Percentiles rank a stretch among this genome's conserved stretches.
phyloP scores from a whole-genome alignment of 2,888 invertebrate genomes.

The Cryptus armator region DNA sequence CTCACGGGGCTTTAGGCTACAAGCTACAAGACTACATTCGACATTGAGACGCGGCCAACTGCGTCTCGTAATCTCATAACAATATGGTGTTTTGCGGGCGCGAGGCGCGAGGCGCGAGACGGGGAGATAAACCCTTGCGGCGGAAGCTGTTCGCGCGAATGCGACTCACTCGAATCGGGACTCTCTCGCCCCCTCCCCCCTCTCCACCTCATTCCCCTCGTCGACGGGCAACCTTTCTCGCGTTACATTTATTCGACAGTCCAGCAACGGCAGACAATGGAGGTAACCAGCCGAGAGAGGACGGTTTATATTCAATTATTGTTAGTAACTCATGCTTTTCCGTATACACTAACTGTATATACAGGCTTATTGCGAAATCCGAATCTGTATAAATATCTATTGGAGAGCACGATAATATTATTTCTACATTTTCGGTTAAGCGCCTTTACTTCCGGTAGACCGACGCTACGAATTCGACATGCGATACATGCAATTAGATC shows the following conservation, averaged over 20 bases:
- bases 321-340: not conserved
- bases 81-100: constrained; percentile 84
- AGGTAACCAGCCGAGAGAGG: constrained; percentile 40
- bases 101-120: constrained; percentile 82
- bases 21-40: constrained; percentile 69
- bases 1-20: constrained; percentile 74
- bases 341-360: not conserved
- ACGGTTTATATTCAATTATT: constrained; percentile 36
- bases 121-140: constrained; percentile 67
- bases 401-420: not conserved
- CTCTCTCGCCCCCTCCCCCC: not conserved
- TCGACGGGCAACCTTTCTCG: constrained; percentile 24
- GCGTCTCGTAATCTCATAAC: constrained; percentile 91
- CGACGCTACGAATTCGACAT: not conserved
- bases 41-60: constrained; percentile 89
- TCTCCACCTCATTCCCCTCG: not conserved
- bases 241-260: constrained; percentile 40
- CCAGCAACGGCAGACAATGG: constrained; percentile 34
- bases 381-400: constrained; percentile 3
- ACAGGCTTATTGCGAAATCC: not conserved
- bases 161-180: constrained; percentile 7
- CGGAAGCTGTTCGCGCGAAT: constrained; percentile 60
- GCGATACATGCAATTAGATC: too few relatives aligned
- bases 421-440: not conserved
- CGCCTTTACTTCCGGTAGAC: constrained; percentile 3